Conservation (phyloP, 2,113 vertebrate species). For the Muntiacus reevesi region DNA sequence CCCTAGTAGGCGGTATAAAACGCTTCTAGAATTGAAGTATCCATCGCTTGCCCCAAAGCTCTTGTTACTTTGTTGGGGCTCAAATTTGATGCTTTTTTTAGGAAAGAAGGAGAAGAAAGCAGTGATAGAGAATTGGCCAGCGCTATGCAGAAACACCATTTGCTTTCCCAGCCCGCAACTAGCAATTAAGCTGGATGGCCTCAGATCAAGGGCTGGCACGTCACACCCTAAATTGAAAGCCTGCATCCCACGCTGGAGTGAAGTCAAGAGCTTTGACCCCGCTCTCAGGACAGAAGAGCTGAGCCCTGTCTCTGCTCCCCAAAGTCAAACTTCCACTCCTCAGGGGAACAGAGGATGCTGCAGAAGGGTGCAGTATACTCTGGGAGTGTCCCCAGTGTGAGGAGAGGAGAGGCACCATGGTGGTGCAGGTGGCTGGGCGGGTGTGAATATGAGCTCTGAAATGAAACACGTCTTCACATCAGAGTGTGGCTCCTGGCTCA, state of each 20-base stretch:
- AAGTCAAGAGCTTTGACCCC: slow-evolving; percentile 64
- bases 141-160: slow-evolving; percentile 40
- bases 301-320: neutral
- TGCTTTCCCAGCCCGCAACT: slow-evolving; percentile 60
- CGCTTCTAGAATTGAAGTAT: neutral
- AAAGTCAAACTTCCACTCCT: neutral
- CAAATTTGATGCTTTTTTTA: slow-evolving; percentile 51
- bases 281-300: slow-evolving; percentile 63
- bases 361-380: neutral
- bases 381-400: fast-evolving
- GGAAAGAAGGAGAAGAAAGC: neutral
- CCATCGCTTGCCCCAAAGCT: neutral
- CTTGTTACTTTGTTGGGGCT: neutral
- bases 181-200: slow-evolving; percentile 63
- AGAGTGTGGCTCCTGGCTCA: too few relatives aligned
- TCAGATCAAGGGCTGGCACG: neutral
- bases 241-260: slow-evolving; percentile 44
- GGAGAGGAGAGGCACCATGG: neutral
- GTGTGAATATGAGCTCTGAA: neutral
- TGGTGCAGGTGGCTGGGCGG: too few relatives aligned
- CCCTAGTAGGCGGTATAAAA: neutral
- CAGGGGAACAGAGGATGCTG: neutral
- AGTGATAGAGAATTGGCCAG: neutral
- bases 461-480: neutral
- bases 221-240: slow-evolving; percentile 67